Evolutionary conservation across 2,797 vertebrate genomes (phyloP), one percentile per base, ranked within the genome.

Genomic region (Huso huso): DNA sequence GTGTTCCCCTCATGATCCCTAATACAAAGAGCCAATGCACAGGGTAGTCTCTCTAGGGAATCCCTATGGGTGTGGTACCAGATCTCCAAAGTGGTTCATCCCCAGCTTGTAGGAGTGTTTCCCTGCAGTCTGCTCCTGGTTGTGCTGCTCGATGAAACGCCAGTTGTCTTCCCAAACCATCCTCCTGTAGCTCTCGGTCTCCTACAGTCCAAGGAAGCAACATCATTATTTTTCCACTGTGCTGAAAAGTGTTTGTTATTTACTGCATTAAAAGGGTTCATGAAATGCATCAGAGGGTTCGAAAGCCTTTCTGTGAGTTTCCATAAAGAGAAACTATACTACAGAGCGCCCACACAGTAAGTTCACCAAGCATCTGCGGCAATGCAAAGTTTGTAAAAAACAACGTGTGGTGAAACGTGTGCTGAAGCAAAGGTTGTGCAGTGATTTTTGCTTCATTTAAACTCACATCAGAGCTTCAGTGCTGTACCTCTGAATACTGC

Each of bases 61-160:
- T 37, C 37, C 37, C 37, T 58, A 3, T 58, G 6, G 55, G 11
- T 7, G 55, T 75, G 85, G 4, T 76, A 91, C 89, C 90, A 90
- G 89, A 70, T 91, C 90, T 0, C 88, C 87, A 8, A 89, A 91
- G 61, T 83, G 82, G 68, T 91, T 91, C 89, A 91, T 91, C 10
- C 76, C 81, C 79, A 89, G 6, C 13, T 67, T 82, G 78, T 87
- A 90, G 68, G 79, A 80, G 10, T 89, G 85, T 13, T 83, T 87
- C 61, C 89, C 87, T 23, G 78, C 6, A 0, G 77, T 79, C 69
- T 90, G 84, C 13, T 89, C 84, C 67, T 77, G 78, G 23, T 91
- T 91, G 74, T 91, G 90, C 11, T 85, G 72, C 51, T 88, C 72
- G 61, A 91, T 89, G 73, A 73, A 85, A 57, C 75, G 85, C 74